These are phyloP conservation scores for Physella acuta DNA, from an alignment of 1,140 invertebrate species.

Conservation along the genomic window DNA sequence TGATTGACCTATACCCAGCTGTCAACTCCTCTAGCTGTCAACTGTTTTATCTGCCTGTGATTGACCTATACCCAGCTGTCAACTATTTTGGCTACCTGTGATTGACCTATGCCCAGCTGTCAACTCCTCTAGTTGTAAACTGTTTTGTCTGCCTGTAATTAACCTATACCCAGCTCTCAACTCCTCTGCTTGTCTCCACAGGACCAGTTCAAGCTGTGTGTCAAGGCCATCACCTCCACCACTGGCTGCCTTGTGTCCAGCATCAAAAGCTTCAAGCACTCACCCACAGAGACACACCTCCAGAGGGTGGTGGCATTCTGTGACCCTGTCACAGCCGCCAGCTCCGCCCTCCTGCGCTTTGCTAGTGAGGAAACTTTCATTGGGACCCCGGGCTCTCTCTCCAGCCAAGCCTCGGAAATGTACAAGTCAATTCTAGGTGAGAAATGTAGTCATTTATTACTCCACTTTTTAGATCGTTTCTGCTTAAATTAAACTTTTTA, in stretches of 20 bases:
- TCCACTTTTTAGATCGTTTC: neutral
- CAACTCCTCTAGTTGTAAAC: too few relatives aligned
- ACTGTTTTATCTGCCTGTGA: too few relatives aligned
- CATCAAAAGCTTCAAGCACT: conserved; percentile 46
- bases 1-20: too few relatives aligned
- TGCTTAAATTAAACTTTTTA: neutral
- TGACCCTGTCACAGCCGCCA: conserved; percentile 44
- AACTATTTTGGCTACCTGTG: too few relatives aligned
- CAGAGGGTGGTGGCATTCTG: conserved; percentile 43
- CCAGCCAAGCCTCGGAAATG: conserved; percentile 52
- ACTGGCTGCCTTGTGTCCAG: conserved; percentile 48
- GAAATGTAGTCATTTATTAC: conserved; percentile 14
- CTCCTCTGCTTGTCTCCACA: conserved; percentile 11
- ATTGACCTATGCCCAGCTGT: too few relatives aligned
- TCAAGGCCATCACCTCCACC: conserved; percentile 48
- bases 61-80: too few relatives aligned
- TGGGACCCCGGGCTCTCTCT: conserved; percentile 70
- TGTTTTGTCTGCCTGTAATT: too few relatives aligned
- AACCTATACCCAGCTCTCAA: too few relatives aligned
- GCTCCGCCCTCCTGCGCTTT: conserved; percentile 43
- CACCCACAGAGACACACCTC: conserved; percentile 30
- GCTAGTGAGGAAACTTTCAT: conserved; percentile 49
- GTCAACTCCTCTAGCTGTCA: too few relatives aligned
- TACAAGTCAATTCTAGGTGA: conserved; percentile 48
- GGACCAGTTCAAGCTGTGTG: conserved; percentile 52